Percentiles rank a stretch among this genome's conserved stretches.
These are phyloP conservation scores for Calameuta pallipes DNA, from an alignment of 2,888 invertebrate genomes.

Conservation along the genomic window DNA sequence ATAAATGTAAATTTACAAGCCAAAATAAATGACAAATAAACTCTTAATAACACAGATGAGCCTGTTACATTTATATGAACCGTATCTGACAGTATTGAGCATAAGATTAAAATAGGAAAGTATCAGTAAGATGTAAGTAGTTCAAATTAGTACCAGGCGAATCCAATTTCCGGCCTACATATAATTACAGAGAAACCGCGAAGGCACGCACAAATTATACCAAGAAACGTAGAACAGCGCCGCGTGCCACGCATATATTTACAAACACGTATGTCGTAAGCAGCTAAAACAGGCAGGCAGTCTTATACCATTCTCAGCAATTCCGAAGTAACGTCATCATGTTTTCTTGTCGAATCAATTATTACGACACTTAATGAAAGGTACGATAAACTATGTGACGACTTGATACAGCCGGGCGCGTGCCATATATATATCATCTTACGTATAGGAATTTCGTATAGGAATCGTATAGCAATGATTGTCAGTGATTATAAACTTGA, in stretches of 20 bases:
- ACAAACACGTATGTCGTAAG: not conserved
- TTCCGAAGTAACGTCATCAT: not conserved
- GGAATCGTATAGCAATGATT: not conserved
- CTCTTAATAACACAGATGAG: not conserved
- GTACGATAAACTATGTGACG: not conserved
- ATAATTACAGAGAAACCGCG: not conserved
- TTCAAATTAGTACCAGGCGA: not conserved
- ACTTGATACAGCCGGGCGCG: not conserved
- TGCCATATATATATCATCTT: not conserved
- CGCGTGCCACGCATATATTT: not conserved
- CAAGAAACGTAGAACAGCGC: not conserved
- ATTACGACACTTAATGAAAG: not conserved
- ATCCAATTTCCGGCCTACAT: not conserved
- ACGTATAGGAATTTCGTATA: not conserved
- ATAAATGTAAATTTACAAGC: not conserved
- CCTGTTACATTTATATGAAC: not conserved
- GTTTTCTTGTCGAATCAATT: not conserved
- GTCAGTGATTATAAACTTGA: slow-evolving; percentile 28
- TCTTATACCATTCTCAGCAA: not conserved
- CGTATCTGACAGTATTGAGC: not conserved
- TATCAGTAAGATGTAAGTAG: not conserved
- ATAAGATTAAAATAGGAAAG: not conserved
- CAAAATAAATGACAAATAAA: not conserved
- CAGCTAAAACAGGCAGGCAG: not conserved
- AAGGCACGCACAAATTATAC: not conserved